Base-by-base conservation (phyloP, 2,113 vertebrate genomes). In the Odontesthes bonariensis region DNA sequence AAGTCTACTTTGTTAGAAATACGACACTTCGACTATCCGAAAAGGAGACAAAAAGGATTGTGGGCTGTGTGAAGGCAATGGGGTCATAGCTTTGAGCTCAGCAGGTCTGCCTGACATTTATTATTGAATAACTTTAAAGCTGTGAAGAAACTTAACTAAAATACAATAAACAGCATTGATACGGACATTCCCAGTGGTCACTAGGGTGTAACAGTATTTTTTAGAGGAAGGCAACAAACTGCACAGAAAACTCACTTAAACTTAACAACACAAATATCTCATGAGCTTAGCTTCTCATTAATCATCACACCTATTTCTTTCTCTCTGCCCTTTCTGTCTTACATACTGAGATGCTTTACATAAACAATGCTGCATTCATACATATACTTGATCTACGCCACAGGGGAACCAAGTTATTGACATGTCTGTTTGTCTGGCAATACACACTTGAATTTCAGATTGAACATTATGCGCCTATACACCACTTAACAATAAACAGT, bases 401-500 rank as follows among this genome's bases (percentile, higher is more conserved):
- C 46, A 11, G 52, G 27, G 27, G 27, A 27, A 27, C n/a, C n/a
- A n/a, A 33, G 57, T 32, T 51, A 79, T 78, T 63, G 42, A 47
- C n/a, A 27, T 60, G 13, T 33, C 23, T 27, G 40, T 54, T 55
- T 82, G 56, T 31, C 19, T 66, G 20, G 52, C 51, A 66, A 55
- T 19, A 56, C 33, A n/a, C 3, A 58, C 73, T 83, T 60, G 53
- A 69, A 81, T 82, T 77, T 63, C 27, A 27, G 27, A 27, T 27
- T 27, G 27, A 27, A 27, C 27, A 27, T 27, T 27, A 27, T 3
- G 27, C 3, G 27, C 27, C 27, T 27, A 27, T 27, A 27, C 27
- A 27, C 27, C 27, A 27, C 27, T 27, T 27, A 27, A 27, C 27
- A 27, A 27, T 27, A 27, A 27, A 27, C 27, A 10, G 10, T 38